A percentile compares a stretch with the other conserved stretches of the same genome.
Conservation (phyloP, 2,113 vertebrate species). For the Megaleporinus macrocephalus region DNA sequence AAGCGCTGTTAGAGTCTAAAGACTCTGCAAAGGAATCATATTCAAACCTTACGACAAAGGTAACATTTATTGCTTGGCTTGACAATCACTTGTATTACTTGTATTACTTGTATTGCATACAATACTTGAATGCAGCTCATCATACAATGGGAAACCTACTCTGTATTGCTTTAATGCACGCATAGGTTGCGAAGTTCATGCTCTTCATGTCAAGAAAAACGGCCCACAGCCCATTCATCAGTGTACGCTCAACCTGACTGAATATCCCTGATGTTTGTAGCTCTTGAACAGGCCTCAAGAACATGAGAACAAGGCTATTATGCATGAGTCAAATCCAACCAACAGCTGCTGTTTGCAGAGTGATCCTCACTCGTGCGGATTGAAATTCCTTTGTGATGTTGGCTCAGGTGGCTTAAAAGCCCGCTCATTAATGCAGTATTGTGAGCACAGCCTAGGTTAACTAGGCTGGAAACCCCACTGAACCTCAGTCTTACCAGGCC, state of each 20-base stretch:
- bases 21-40: constrained; percentile 22
- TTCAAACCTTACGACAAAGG: neutral
- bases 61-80: neutral
- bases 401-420: constrained; percentile 57
- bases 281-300: neutral
- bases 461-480: constrained; percentile 53
- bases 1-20: neutral
- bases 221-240: neutral
- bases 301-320: constrained; percentile 8
- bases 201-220: neutral
- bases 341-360: constrained; percentile 21
- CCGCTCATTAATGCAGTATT: constrained; percentile 52
- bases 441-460: constrained; percentile 46
- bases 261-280: neutral
- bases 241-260: neutral
- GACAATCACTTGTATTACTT: neutral
- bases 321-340: neutral
- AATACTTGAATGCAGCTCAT: neutral
- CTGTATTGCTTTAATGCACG: neutral
- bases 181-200: neutral
- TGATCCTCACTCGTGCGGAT: constrained; percentile 24
- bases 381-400: constrained; percentile 26
- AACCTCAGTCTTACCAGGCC: constrained; percentile 41
- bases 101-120: neutral
- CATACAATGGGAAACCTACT: neutral